Evolutionary conservation across 2,888 invertebrate species (phyloP).

Genomic region (Slavum lentiscoides): DNA sequence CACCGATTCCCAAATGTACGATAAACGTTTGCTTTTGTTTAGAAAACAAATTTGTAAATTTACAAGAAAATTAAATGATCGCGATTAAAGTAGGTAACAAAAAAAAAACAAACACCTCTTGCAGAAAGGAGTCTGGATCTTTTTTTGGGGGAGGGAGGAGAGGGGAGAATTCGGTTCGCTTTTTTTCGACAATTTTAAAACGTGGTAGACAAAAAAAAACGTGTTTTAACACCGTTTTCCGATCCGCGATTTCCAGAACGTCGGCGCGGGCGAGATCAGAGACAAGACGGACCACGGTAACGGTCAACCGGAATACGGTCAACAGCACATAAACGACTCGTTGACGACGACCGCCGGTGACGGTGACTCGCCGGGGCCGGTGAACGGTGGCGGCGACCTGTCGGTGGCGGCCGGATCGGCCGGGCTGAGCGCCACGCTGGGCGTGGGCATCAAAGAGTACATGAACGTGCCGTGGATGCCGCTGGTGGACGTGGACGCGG

Average conservation of each 20-base stretch:
- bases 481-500: constrained; percentile 43
- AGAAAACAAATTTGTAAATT: too few relatives aligned
- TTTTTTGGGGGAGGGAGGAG: too few relatives aligned
- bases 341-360: not conserved
- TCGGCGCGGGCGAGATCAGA: constrained; percentile 5
- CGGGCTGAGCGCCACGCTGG: constrained; percentile 42
- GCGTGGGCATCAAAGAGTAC: constrained; percentile 55
- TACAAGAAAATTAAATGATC: too few relatives aligned
- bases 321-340: constrained; percentile 46
- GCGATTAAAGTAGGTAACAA: too few relatives aligned
- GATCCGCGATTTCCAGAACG: not conserved
- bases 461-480: constrained; percentile 55
- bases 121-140: too few relatives aligned
- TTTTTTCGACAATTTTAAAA: too few relatives aligned
- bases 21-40: too few relatives aligned
- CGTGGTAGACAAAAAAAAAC: too few relatives aligned
- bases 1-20: too few relatives aligned
- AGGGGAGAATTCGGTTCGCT: too few relatives aligned
- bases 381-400: not conserved
- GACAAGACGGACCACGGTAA: constrained; percentile 42
- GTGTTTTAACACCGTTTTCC: not conserved
- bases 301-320: constrained; percentile 47
- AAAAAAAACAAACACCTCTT: too few relatives aligned
- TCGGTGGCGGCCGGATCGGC: constrained; percentile 2
- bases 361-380: not conserved